A percentile compares a stretch with the other conserved stretches of the same genome.
Evolutionary conservation across 2,113 vertebrate species (phyloP).

Genomic region (Sander lucioperca): DNA sequence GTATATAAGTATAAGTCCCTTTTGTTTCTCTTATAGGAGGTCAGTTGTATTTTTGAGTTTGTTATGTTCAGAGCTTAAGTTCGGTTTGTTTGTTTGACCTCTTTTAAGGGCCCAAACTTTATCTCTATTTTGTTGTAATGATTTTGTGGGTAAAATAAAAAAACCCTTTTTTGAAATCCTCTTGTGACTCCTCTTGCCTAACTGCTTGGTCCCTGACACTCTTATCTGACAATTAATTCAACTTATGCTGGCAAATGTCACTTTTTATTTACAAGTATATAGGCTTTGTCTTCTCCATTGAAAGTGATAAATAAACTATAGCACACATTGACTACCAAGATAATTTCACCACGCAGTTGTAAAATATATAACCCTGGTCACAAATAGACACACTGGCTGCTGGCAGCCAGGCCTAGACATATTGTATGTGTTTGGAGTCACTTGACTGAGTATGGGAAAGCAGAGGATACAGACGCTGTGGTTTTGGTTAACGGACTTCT

Average conservation of each 20-base stretch:
- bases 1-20: too few species aligned
- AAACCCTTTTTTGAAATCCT: too few species aligned
- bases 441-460: slow-evolving; percentile 9
- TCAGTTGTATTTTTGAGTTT: too few species aligned
- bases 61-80: too few species aligned
- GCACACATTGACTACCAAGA: neutral
- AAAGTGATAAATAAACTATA: slow-evolving; percentile 7
- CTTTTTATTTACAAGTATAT: neutral
- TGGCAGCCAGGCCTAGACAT: neutral
- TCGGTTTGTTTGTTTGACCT: too few species aligned
- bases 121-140: too few species aligned
- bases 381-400: neutral
- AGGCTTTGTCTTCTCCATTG: neutral
- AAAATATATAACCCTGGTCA: neutral
- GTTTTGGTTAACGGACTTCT: slow-evolving; percentile 61
- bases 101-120: too few species aligned
- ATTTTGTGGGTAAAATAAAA: too few species aligned
- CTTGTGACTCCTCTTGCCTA: too few species aligned
- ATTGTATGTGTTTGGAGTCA: slow-evolving; percentile 14
- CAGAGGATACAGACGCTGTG: slow-evolving; percentile 67
- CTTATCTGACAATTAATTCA: slow-evolving; percentile 12
- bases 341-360: neutral
- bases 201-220: too few species aligned
- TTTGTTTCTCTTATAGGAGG: too few species aligned
- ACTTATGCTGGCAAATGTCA: neutral